Evolutionary conservation across 2,888 invertebrate genomes (phyloP), one percentile per base, ranked within the genome.

Genomic region (Diaperis boleti): DNA sequence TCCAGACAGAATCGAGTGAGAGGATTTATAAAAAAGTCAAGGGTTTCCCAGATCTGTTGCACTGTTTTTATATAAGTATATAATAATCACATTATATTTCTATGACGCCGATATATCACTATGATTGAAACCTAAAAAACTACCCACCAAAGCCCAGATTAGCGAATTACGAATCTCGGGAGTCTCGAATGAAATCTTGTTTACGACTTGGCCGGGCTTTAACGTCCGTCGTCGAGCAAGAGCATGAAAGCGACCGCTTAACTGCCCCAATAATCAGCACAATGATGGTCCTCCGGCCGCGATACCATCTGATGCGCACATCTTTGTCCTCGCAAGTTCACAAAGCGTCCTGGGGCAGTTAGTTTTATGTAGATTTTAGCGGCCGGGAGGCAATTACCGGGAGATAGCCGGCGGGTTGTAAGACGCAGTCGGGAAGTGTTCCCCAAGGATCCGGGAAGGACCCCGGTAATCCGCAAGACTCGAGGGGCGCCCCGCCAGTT

Each of bases 341-440:
- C 77, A 76, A 76, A 73, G 74, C 75, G 69, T 70, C 70, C 75
- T 65, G 63, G 63, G 72, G 69, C 75, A 72, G 76, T 76, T 74
- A 74, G 74, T 76, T 76, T 75, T 76, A 74, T 75, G 75, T 72
- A 72, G 72, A 73, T 76, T 76, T 73, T 74, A 72, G 75, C 73
- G 74, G 73, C 67, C 74, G 68, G 70, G 45, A 72, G 66, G 55
- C 67, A 67, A 67, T 61, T 55, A 65, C 54, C 61, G 50, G 49
- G 62, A 66, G 70, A 72, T 72, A 69, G 69, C 72, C 73, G 75
- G 70, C 72, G 70, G 70, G 74, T 72, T 73, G 73, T 78, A 80
- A 79, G 79, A 79, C 78, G 79, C 72, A 73, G 71, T 73, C 72
- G 74, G 75, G 71, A 79, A 79, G 78, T 78, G 79, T 76, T 79